Evolutionary conservation across 1,140 invertebrate genomes (phyloP).

Genomic region (Brachionus calyciflorus): DNA sequence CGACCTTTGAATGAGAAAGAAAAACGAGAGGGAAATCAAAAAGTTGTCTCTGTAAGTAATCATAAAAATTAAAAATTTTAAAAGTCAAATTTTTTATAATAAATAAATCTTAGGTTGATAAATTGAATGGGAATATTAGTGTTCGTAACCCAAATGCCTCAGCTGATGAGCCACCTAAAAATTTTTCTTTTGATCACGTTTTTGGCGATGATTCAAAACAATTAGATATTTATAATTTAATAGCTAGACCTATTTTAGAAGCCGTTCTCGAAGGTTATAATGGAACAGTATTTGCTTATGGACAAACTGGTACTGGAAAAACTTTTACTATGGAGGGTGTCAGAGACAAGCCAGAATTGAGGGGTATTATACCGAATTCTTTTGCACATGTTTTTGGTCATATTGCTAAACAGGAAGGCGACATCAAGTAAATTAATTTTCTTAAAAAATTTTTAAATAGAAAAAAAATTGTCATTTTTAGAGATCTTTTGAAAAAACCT

Average conservation of each 20-base stretch:
- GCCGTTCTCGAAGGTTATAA: constrained; percentile 66
- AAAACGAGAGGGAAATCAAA: constrained; percentile 69
- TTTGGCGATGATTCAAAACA: constrained; percentile 64
- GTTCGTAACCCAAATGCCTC: constrained; percentile 60
- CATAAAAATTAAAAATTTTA: background rate
- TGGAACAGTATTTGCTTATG: constrained; percentile 65
- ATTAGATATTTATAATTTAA: constrained; percentile 51
- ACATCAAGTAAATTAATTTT: constrained; percentile 50
- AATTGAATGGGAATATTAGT: constrained; percentile 37
- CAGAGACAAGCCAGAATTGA: constrained; percentile 63
- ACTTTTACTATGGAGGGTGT: constrained; percentile 66
- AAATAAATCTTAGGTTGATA: background rate
- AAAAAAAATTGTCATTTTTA: background rate
- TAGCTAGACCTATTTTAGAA: constrained; percentile 60
- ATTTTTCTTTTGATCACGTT: constrained; percentile 73
- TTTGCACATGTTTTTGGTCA: constrained; percentile 68
- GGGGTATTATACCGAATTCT: constrained; percentile 76
- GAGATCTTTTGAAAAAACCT: too few species aligned
- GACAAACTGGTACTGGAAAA: constrained; percentile 64
- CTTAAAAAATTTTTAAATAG: background rate
- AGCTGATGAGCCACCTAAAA: constrained; percentile 65
- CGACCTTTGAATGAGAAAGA: constrained; percentile 80
- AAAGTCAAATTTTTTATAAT: background rate
- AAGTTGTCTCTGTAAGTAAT: constrained; percentile 59
- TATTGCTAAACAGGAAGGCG: constrained; percentile 65